Base-by-base conservation (phyloP, 2,113 vertebrate species). In the Xiphophorus maculatus region DNA sequence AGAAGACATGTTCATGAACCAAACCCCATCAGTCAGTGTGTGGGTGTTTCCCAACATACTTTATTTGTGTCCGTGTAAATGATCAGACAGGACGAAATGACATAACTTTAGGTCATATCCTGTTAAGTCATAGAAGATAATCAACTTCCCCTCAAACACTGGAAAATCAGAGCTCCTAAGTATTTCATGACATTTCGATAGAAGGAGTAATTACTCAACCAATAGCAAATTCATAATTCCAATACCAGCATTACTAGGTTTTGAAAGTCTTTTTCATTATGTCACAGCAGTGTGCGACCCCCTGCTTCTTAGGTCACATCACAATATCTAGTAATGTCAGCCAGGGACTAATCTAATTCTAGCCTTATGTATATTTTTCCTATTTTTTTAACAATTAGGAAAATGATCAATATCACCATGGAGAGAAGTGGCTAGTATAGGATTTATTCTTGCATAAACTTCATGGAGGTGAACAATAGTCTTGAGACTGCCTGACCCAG, bases 31-130 rank as follows among this genome's bases (percentile, higher is more conserved):
- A 77, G 67, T 75, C 67, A 58, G 68, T 84, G 84, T 72, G 54
- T 80, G 87, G 85, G 77, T 82, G 85, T 77, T 73, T 81, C 73
- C 83, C 62, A 78, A 81, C 80, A 58, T 32, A 28, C 78, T 44
- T 67, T 76, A 3, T 77, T 86, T 86, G 69, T 54, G 19, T 25
- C 48, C 66, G 73, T 83, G 77, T 80, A 73, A 79, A 84, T 79
- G 83, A 90, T 76, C 87, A 89, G 85, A 79, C 67, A 79, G 82
- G 87, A 90, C 82, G 74, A 74, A 72, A 91, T 93, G 92, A 94
- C 87, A 84, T 85, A 88, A 90, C 74, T 69, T 70, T 83, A 76
- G 89, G 84, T 94, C 92, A 92, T 86, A 89, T 94, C 93, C 92
- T 91, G 91, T 92, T 79, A 84, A 81, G 86, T 91, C 83, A 87